These are phyloP conservation scores for Zygogramma bicolorata DNA, from an alignment of 2,888 invertebrate genomes.

Conservation along the genomic window DNA sequence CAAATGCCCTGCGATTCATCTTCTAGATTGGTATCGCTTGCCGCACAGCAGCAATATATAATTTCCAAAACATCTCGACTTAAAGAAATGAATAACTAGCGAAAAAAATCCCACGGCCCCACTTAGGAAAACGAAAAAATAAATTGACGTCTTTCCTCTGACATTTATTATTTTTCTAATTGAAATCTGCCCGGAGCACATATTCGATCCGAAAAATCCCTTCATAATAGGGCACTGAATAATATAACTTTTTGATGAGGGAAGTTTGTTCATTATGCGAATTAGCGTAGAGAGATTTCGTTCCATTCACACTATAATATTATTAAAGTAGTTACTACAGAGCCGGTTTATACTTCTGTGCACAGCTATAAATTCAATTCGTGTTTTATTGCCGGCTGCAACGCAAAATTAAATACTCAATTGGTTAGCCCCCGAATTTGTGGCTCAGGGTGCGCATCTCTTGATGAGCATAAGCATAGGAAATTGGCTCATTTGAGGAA, in stretches of 20 bases:
- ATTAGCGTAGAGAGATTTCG: conserved; percentile 35
- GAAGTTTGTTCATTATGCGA: conserved; percentile 37
- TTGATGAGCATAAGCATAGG: no score
- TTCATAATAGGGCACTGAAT: conserved; percentile 22
- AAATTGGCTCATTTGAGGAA: no score
- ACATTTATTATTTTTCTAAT: conserved; percentile 20
- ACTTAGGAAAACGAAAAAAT: conserved; percentile 7
- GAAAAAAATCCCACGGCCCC: conserved; percentile 10
- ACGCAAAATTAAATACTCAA: conserved; percentile 22
- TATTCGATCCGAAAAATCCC: conserved; percentile 31
- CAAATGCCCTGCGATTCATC: not conserved
- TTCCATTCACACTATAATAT: conserved; percentile 23
- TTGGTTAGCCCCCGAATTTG: conserved; percentile 17
- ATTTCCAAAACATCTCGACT: not conserved
- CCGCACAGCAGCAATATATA: not conserved
- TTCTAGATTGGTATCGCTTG: not conserved
- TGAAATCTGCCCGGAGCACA: conserved; percentile 15
- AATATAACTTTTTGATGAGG: conserved; percentile 41
- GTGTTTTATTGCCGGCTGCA: conserved; percentile 29
- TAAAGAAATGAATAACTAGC: conserved; percentile 6
- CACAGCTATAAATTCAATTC: conserved; percentile 32
- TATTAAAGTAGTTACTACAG: conserved; percentile 32
- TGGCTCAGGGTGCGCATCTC: not conserved
- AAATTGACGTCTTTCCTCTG: conserved; percentile 11
- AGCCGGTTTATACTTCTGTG: conserved; percentile 29